phyloP scores from a whole-genome alignment of 2,888 invertebrate genomes.

The Gisinianus flammeolus region DNA sequence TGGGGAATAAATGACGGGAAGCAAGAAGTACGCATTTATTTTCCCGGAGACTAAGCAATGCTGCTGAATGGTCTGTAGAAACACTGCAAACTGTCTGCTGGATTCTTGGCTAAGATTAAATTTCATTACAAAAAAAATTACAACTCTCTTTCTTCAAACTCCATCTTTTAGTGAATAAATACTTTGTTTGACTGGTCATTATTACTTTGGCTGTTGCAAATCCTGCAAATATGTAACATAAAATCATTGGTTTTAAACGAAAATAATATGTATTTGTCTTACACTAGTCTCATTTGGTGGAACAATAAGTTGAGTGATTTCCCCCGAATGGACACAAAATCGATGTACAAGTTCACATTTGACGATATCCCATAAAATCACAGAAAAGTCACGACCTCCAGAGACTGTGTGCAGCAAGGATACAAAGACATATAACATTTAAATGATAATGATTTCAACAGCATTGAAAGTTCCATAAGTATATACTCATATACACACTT shows the following conservation, averaged over 20 bases:
- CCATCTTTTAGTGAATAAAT: too few species aligned
- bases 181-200: too few species aligned
- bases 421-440: not conserved
- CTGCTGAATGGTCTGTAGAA: conserved; percentile 96
- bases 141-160: not conserved
- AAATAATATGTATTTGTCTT: conserved; percentile 47
- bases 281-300: conserved; percentile 91
- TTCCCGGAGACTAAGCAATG: conserved; percentile 88
- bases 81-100: conserved; percentile 95
- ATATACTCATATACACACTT: not conserved
- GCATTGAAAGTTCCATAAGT: not conserved
- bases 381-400: conserved; percentile 97
- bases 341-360: conserved; percentile 87
- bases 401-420: conserved; percentile 85
- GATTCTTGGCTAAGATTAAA: conserved; percentile 74
- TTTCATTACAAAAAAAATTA: not conserved
- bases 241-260: too few species aligned
- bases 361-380: conserved; percentile 94
- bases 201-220: too few species aligned
- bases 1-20: conserved; percentile 92
- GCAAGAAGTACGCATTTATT: conserved; percentile 94
- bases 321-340: conserved; percentile 98
- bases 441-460: too few species aligned
- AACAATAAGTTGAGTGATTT: conserved; percentile 90
- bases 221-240: too few species aligned